phyloP scores from a whole-genome alignment of 2,797 vertebrate genomes.

The Pteronotus mesoamericanus region DNA sequence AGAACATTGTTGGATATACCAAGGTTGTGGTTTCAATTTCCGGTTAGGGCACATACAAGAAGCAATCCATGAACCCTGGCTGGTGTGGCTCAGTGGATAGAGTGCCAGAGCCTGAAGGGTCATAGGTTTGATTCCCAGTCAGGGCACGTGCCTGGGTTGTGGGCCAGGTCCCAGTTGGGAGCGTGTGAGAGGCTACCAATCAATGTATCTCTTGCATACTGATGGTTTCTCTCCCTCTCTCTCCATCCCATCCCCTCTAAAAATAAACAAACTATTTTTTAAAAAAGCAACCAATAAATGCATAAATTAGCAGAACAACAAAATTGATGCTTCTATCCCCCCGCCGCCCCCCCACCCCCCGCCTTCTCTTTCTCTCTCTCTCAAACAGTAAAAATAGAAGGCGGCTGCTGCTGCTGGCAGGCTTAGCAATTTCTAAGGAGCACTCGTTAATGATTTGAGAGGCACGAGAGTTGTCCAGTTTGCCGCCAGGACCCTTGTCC shows the following conservation, averaged over 20 bases:
- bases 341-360: too few species aligned
- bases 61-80: background rate
- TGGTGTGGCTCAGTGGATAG: too few species aligned
- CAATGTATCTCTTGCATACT: too few species aligned
- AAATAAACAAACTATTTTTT: too few species aligned
- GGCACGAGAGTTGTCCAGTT: background rate
- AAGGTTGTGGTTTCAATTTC: background rate
- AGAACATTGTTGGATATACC: background rate
- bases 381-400: background rate
- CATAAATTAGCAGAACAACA: background rate
- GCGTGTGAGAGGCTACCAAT: too few species aligned
- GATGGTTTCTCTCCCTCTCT: too few species aligned
- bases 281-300: background rate
- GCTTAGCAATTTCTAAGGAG: background rate
- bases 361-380: background rate
- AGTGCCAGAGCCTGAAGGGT: too few species aligned
- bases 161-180: too few species aligned
- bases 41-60: background rate
- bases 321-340: background rate
- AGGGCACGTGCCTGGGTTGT: too few species aligned
- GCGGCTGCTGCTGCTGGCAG: background rate
- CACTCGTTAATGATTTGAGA: background rate
- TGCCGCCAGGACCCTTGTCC: background rate
- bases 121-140: too few species aligned
- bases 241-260: too few species aligned